Base-by-base conservation (phyloP, 2,888 invertebrate genomes). In the Adelphocoris suturalis region DNA sequence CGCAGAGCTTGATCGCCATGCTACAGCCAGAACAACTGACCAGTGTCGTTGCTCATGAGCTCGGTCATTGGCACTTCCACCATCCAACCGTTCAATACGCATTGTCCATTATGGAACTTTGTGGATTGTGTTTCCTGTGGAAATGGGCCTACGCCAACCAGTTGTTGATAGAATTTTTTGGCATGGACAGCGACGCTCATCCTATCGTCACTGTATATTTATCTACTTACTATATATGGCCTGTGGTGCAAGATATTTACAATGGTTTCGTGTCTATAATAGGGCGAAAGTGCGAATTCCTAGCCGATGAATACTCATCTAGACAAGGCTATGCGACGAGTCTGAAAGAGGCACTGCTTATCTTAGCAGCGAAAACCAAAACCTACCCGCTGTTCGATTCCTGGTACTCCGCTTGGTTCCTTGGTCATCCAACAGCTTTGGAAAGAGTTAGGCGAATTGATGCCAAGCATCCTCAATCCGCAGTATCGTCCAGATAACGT, bases 41-140 rank as follows among this genome's bases (percentile, higher is more conserved):
- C 13, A 88, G 88, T n/a, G 88, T 78, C n/a, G 52, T 88, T 0
- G 88, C 88, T 52, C 88, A 88, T 28, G 88, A 88, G 68, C 47
- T 88, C 28, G 88, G 88, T 4, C 88, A 88, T n/a, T 88, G 88
- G 88, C 19, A 88, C 27, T 78, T 23, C n/a, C 19, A 52, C 3
- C 88, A 88, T 55, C 16, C 76, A 4, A 19, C 27, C 0, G 16
- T 46, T 37, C 76, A 80, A 52, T 86, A 86, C 46, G 11, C 75
- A 4, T 37, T 47, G 27, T 82, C 52, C 23, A 11, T 52, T 5
- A 12, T 47, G 14, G 82, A 52, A 47, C 23, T 52, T 12, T 4
- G 19, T 19, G 47, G 68, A 16, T 23, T 68, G 75, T 86, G 46
- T 19, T 86, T 46, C 86, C 14, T 86, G 48, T 86, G 68, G 47